Evolutionary conservation across 35 echinoderm and acorn worm genomes (phyloP).

Genomic region (Heliocidaris erythrogramma): DNA sequence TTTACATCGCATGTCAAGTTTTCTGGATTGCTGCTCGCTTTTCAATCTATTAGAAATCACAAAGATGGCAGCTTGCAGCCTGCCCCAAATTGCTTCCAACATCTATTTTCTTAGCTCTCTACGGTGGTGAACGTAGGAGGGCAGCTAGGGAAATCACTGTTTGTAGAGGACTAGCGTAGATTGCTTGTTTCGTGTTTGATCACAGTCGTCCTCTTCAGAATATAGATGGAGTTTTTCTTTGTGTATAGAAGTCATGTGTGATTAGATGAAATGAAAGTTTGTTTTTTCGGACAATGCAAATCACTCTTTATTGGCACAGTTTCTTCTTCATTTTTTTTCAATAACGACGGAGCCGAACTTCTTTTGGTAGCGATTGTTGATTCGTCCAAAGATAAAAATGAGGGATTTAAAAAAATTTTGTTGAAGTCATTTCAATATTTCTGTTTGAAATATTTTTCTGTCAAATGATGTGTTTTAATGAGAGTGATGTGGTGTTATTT

Average conservation of each 20-base stretch:
- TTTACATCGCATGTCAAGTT: not conserved
- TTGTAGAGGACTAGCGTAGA: not conserved
- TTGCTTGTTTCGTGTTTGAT: slow-evolving; percentile 29
- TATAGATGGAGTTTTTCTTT: not conserved
- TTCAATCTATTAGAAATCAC: not conserved
- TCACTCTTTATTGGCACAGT: not conserved
- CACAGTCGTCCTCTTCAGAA: not conserved
- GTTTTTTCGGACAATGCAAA: not conserved
- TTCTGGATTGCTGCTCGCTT: not conserved
- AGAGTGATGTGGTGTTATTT: not conserved
- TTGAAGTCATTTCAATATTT: not conserved
- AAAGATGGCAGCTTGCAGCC: not conserved
- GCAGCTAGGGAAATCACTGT: slow-evolving; percentile 19
- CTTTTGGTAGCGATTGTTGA: not conserved
- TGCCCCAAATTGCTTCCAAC: not conserved
- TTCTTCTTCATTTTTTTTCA: not conserved
- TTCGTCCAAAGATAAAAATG: not conserved
- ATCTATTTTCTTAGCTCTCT: slow-evolving; percentile 42
- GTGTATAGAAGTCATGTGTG: not conserved
- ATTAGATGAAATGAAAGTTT: slow-evolving; percentile 16
- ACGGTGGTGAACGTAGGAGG: not conserved
- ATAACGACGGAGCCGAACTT: not conserved
- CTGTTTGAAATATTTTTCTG: not conserved
- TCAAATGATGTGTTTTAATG: not conserved
- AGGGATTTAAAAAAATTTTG: not conserved